These are phyloP conservation scores for Drosophila kanekoi DNA, from an alignment of 2,888 invertebrate species.

Conservation along the genomic window DNA sequence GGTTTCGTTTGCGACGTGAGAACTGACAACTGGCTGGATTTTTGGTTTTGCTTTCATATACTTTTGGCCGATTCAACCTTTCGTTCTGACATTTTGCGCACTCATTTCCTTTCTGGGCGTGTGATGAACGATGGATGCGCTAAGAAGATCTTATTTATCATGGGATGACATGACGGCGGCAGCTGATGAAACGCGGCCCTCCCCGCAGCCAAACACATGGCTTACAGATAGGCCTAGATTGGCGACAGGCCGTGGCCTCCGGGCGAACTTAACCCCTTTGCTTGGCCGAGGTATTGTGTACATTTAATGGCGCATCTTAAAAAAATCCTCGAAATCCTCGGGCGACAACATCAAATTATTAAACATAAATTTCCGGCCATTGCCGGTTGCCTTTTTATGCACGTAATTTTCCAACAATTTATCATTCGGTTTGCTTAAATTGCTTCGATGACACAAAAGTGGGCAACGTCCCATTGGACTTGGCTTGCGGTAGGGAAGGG, in stretches of 20 bases:
- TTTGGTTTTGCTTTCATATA: conserved; percentile 1
- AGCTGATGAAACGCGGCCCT: conserved; percentile 66
- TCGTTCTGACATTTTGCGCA: conserved; percentile 54
- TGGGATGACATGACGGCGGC: conserved; percentile 70
- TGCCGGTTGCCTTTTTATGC: conserved; percentile 67
- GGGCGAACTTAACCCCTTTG: conserved; percentile 19
- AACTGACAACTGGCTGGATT: conserved; percentile 20
- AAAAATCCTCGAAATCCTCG: conserved; percentile 64
- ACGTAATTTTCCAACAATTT: conserved; percentile 78
- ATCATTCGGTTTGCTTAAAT: conserved; percentile 68
- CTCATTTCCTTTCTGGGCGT: conserved; percentile 60
- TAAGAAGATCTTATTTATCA: conserved; percentile 74
- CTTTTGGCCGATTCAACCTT: conserved; percentile 19
- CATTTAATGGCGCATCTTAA: conserved; percentile 63
- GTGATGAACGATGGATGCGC: conserved; percentile 49
- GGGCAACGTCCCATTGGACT: conserved; percentile 51
- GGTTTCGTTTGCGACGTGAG: conserved; percentile 13
- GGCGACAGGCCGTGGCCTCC: conserved; percentile 7
- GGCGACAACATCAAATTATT: conserved; percentile 74
- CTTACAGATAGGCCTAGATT: conserved; percentile 15
- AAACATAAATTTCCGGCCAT: conserved; percentile 74
- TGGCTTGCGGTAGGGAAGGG: not conserved
- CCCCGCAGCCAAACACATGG: conserved; percentile 7
- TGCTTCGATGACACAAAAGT: conserved; percentile 76
- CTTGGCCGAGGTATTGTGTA: conserved; percentile 15